Base-by-base conservation (phyloP, 1,140 invertebrate genomes). In the Trialeurodes vaporariorum region DNA sequence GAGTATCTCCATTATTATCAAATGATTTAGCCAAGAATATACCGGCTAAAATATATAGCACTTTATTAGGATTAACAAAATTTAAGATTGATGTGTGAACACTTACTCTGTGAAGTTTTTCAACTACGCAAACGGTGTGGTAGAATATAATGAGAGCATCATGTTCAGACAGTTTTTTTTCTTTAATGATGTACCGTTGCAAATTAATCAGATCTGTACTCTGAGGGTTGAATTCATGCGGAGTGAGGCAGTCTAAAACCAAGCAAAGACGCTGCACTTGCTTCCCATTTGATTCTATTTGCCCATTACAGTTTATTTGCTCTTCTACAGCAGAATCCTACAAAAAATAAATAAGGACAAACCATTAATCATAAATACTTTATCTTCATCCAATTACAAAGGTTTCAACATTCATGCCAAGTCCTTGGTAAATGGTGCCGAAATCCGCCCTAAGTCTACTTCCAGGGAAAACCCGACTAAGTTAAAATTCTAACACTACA, bases 101-200 rank as follows among this genome's bases (percentile, higher is more conserved):
- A 69, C 73, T 74, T 75, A 88, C 87, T 80, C 87, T 83, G 81
- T 93, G 90, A 65, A 93, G 81, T 77, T 83, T 85, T 40, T 86
- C 83, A 2, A 92, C 89, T 67, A 91, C 85, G 73, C 83, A 81
- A 21, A 91, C 87, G 72, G 90, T 87, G 76, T 91, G 85, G 74
- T 85, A 85, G 74, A 93, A 91, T 74, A 93, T 89, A 49, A 86
- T 74, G 59, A 92, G 81, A 26, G 89, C 86, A 77, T 92, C 88
- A 72, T 83, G 85, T 75, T 92, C 90, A 12, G 82, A 81, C 27
- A 93, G 81, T 77, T 88, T 91, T 72, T 90, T 91, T 71, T 90
- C 87, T 77, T 85, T 87, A 63, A 91, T 91, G 2, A 93, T 87
- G 79, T 92, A 90, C 75, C 91, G 87, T 72, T 92, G 90, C 11